These are phyloP conservation scores for Pholis gunnellus DNA, from an alignment of 2,113 vertebrate genomes.

Conservation along the genomic window DNA sequence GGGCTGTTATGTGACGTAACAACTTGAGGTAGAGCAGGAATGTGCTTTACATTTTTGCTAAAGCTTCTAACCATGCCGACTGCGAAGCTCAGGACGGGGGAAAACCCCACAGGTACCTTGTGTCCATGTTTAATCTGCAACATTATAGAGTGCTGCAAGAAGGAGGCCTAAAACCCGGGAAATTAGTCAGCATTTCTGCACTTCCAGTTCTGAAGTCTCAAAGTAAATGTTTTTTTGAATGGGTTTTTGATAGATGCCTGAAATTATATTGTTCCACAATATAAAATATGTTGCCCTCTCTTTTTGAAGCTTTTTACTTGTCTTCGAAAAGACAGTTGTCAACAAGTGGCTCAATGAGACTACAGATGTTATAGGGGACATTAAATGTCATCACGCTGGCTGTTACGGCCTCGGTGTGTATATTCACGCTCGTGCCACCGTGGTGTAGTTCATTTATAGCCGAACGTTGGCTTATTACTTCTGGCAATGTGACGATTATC, in stretches of 20 bases:
- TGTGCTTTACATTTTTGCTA: not conserved
- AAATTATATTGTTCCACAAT: not conserved
- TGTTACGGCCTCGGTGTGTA: too few relatives aligned
- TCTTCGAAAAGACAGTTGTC: not conserved
- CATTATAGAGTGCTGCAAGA: not conserved
- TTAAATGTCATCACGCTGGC: not conserved
- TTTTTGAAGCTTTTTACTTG: not conserved
- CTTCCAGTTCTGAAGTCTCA: not conserved
- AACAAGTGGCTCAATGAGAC: not conserved
- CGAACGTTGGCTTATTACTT: too few relatives aligned
- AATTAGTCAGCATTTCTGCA: not conserved
- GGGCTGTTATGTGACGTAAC: too few relatives aligned
- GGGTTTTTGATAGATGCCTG: not conserved
- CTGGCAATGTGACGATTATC: too few relatives aligned
- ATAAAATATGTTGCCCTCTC: not conserved
- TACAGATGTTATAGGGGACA: not conserved
- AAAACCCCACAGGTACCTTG: not conserved
- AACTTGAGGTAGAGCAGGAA: not conserved
- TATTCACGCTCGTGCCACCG: too few relatives aligned
- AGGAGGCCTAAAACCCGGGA: not conserved
- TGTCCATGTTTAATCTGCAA: not conserved
- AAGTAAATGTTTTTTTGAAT: not conserved
- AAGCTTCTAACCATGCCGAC: not conserved
- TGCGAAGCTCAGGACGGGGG: not conserved
- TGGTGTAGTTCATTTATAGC: too few relatives aligned